Base-by-base conservation (phyloP, 2,888 invertebrate genomes). In the Drosophila maculinotata region DNA sequence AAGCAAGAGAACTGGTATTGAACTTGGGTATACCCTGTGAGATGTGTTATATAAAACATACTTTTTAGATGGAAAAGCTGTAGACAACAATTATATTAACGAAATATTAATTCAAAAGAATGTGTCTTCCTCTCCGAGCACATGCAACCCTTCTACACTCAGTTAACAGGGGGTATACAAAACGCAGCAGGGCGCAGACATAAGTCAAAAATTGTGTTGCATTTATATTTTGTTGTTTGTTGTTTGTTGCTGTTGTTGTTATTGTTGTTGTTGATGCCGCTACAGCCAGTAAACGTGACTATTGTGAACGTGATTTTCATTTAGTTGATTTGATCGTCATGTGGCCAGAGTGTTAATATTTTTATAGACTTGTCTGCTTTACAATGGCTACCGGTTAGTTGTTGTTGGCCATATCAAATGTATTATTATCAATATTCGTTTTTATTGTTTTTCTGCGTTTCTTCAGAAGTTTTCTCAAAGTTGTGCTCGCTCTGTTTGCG, bases 271-370 rank as follows among this genome's bases (percentile, higher is more conserved):
- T 38, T 31, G n/a, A n/a, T n/a, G n/a, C n/a, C n/a, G n/a, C n/a
- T n/a, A n/a, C n/a, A n/a, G n/a, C n/a, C n/a, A 33, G 12, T 47
- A 69, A 83, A 83, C 83, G 83, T 87, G 87, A 78, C 85, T 66
- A 56, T 48, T 57, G 66, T 39, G 67, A 79, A 72, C 77, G 67
- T 70, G 69, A 67, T 70, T 74, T 69, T 69, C 51, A 38, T 66
- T 58, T 42, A 25, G 35, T 59, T 53, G n/a, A 45, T 59, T 54
- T n/a, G n/a, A n/a, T n/a, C 20, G 65, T 51, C 44, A 70, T 69
- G 62, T 66, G 54, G 36, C 41, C 52, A 36, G 65, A 51, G 76
- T 81, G 69, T 79, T 82, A 75, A 85, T 85, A 81, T 60, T 69
- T 81, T 63, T 74, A 73, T 60, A 12, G 56, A 39, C 51, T 38